phyloP scores from a whole-genome alignment of 1,140 invertebrate genomes.

The Caenorhabditis inopinata region DNA sequence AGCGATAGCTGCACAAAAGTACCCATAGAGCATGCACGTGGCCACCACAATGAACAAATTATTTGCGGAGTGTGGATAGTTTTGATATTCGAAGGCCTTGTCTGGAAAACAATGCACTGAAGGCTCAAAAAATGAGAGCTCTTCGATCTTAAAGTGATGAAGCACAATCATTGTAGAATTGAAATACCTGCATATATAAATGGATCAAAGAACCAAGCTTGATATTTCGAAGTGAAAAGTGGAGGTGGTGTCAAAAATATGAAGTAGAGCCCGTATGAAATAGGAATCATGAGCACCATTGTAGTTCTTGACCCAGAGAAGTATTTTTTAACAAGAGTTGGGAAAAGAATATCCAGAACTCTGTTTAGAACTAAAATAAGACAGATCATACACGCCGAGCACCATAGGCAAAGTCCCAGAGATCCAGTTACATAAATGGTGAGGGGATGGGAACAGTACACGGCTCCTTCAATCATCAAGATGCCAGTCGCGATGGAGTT shows the following conservation, averaged over 20 bases:
- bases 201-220: slow-evolving; percentile 48
- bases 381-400: slow-evolving; percentile 32
- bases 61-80: slow-evolving; percentile 32
- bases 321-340: background rate
- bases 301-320: slow-evolving; percentile 29
- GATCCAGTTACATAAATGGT: background rate
- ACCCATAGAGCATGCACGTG: slow-evolving; percentile 39
- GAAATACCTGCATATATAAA: slow-evolving; percentile 27
- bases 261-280: slow-evolving; percentile 42
- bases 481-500: slow-evolving; percentile 25
- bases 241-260: slow-evolving; percentile 36
- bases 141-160: too few species aligned
- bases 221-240: slow-evolving; percentile 37
- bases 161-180: too few species aligned
- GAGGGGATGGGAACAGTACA: slow-evolving; percentile 9
- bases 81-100: slow-evolving; percentile 35
- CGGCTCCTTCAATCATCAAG: slow-evolving; percentile 26
- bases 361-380: slow-evolving; percentile 30
- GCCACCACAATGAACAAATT: slow-evolving; percentile 37
- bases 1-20: slow-evolving; percentile 10
- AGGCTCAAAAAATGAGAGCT: too few species aligned
- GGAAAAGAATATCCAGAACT: slow-evolving; percentile 20
- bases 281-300: slow-evolving; percentile 34
- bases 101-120: slow-evolving; percentile 1
- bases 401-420: slow-evolving; percentile 34